phyloP scores from a whole-genome alignment of 2,888 invertebrate genomes.

The Stenolophus ochropezus region DNA sequence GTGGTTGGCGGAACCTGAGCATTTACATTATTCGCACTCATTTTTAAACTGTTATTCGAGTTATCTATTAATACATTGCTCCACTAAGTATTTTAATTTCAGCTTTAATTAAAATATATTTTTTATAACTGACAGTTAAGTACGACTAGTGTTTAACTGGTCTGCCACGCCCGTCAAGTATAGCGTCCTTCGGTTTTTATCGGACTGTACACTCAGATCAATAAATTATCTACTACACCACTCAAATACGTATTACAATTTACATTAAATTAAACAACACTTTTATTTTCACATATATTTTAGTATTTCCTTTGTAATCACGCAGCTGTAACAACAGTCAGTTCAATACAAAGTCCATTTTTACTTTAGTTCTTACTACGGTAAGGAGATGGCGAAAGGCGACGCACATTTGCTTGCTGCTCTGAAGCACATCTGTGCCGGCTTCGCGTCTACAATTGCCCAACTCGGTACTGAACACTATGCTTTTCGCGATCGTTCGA shows the following conservation, averaged over 20 bases:
- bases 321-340: slow-evolving; percentile 55
- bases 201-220: slow-evolving; percentile 42
- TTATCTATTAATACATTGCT: slow-evolving; percentile 52
- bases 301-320: slow-evolving; percentile 56
- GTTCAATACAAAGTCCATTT: slow-evolving; percentile 58
- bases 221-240: slow-evolving; percentile 44
- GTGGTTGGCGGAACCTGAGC: slow-evolving; percentile 69
- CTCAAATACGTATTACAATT: slow-evolving; percentile 8
- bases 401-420: slow-evolving; percentile 39
- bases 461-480: slow-evolving; percentile 26
- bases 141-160: slow-evolving; percentile 71
- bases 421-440: slow-evolving; percentile 52
- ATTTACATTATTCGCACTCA: slow-evolving; percentile 73
- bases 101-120: slow-evolving; percentile 14
- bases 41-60: slow-evolving; percentile 61
- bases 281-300: slow-evolving; percentile 51
- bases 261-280: slow-evolving; percentile 39
- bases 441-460: slow-evolving; percentile 48
- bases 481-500: slow-evolving; percentile 11
- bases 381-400: slow-evolving; percentile 58
- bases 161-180: slow-evolving; percentile 71
- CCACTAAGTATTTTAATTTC: slow-evolving; percentile 5
- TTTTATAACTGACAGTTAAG: slow-evolving; percentile 64
- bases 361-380: slow-evolving; percentile 43
- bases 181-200: slow-evolving; percentile 66